A percentile compares a stretch with the other conserved stretches of the same genome.
Conservation (phyloP, 2,888 invertebrate genomes). For the Meliscaeva auricollis region DNA sequence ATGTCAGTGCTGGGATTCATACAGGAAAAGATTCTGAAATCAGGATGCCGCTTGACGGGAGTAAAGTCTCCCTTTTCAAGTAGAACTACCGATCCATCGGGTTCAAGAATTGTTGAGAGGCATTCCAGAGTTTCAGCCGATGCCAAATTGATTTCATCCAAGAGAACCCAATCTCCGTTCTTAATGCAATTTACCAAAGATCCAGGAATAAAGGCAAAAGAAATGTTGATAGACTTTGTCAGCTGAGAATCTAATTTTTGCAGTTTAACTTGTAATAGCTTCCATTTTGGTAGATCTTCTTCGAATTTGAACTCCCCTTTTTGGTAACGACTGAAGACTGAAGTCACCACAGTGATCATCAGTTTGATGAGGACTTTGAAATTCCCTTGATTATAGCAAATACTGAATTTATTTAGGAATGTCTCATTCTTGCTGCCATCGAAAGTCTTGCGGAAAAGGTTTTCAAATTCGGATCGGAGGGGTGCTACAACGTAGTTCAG, state of each 20-base stretch:
- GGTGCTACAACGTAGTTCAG: slow-evolving; percentile 92
- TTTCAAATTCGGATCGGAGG: slow-evolving; percentile 92
- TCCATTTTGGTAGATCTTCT: slow-evolving; percentile 86
- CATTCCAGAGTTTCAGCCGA: slow-evolving; percentile 98
- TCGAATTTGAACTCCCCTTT: slow-evolving; percentile 83
- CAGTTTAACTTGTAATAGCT: slow-evolving; percentile 88
- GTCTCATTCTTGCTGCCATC: slow-evolving; percentile 91
- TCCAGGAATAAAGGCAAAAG: slow-evolving; percentile 96
- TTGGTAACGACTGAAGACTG: slow-evolving; percentile 80
- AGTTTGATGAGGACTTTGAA: slow-evolving; percentile 90
- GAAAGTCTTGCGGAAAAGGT: slow-evolving; percentile 92
- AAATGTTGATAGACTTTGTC: slow-evolving; percentile 85
- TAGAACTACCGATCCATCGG: slow-evolving; percentile 91
- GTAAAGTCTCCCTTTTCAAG: slow-evolving; percentile 96
- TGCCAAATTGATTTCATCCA: slow-evolving; percentile 99
- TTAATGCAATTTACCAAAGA: slow-evolving; percentile 95
- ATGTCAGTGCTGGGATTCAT: slow-evolving; percentile 99
- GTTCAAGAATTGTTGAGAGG: slow-evolving; percentile 94
- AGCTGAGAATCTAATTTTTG: slow-evolving; percentile 90
- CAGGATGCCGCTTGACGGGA: slow-evolving; percentile 91
- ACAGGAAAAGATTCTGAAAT: slow-evolving; percentile 98
- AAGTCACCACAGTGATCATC: slow-evolving; percentile 88
- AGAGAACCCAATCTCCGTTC: slow-evolving; percentile 96
- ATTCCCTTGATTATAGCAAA: slow-evolving; percentile 89
- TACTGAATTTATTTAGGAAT: slow-evolving; percentile 92